A percentile compares a stretch with the other conserved stretches of the same genome.
Conservation (phyloP, 1,140 invertebrate genomes). For the Apocrypta bakeri region DNA sequence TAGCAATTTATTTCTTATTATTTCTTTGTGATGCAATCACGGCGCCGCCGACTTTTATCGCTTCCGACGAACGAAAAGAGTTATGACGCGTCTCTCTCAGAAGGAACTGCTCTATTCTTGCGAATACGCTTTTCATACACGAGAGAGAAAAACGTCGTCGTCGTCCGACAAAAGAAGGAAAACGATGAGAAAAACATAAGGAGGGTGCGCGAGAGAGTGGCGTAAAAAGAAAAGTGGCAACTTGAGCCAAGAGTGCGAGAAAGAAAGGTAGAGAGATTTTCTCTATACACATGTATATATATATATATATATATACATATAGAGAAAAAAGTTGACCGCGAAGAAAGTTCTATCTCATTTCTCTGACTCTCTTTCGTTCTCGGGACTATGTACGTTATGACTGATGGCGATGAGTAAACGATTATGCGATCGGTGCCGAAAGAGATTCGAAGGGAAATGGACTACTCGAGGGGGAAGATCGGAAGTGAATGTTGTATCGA, state of each 20-base stretch:
- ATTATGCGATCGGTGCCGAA: constrained; percentile 12
- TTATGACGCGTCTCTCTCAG: constrained; percentile 17
- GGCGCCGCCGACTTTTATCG: constrained; percentile 7
- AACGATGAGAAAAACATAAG: not conserved
- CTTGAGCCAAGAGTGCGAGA: constrained; percentile 9
- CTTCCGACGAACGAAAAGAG: not conserved
- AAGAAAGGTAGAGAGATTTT: constrained; percentile 7
- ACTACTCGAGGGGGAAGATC: not conserved
- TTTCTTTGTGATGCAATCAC: constrained; percentile 26
- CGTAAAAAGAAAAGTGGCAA: not conserved
- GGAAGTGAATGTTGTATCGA: constrained; percentile 23
- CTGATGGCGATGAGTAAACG: constrained; percentile 34
- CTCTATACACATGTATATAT: not conserved
- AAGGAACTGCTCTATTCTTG: not conserved
- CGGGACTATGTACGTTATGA: not conserved
- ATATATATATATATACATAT: not conserved
- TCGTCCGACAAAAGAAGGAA: not conserved
- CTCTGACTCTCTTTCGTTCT: not conserved
- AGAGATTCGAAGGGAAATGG: not conserved
- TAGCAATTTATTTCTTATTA: constrained; percentile 41
- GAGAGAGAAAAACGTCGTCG: not conserved
- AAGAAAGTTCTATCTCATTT: not conserved
- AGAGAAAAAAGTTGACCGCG: not conserved
- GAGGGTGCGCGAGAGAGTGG: constrained; percentile 1
- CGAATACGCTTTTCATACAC: constrained; percentile 4